Evolutionary conservation across 2,113 vertebrate species (phyloP).

Genomic region (Chaetops frenatus): DNA sequence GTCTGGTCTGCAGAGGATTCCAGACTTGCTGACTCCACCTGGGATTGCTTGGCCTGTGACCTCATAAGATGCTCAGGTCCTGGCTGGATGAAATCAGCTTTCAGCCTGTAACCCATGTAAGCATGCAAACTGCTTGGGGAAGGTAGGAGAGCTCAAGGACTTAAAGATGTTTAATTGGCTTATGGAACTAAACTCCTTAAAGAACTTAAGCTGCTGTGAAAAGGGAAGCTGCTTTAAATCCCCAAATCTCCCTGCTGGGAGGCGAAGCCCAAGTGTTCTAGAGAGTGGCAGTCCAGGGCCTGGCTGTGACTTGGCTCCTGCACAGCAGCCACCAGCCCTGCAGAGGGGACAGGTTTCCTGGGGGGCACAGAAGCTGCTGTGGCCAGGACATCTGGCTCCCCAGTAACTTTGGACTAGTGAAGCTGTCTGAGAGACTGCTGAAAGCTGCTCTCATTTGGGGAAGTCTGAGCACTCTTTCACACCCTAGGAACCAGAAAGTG

Average conservation of each 20-base stretch:
- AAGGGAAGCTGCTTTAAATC: constrained; percentile 30
- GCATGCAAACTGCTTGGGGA: not conserved
- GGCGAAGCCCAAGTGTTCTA: not conserved
- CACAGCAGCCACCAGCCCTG: not conserved
- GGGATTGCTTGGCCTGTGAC: not conserved
- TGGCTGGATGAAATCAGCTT: not conserved
- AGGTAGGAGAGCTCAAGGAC: not conserved
- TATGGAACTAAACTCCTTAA: constrained; percentile 36
- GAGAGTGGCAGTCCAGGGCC: not conserved
- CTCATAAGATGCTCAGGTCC: not conserved
- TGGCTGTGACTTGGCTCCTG: not conserved
- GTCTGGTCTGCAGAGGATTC: not conserved
- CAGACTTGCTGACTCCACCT: not conserved
- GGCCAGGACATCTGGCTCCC: not conserved
- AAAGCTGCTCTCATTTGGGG: not conserved
- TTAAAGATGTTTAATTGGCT: constrained; percentile 37
- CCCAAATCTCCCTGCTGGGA: not conserved
- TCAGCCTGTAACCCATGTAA: not conserved
- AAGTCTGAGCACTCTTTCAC: not conserved
- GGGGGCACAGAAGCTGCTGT: not conserved
- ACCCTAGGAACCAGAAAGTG: not conserved
- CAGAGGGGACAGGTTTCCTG: not conserved
- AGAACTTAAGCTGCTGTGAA: constrained; percentile 30
- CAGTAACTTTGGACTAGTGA: not conserved
- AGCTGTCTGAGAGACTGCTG: not conserved